Evolutionary conservation across 2,888 invertebrate species (phyloP).

Genomic region (Onchidella celtica): DNA sequence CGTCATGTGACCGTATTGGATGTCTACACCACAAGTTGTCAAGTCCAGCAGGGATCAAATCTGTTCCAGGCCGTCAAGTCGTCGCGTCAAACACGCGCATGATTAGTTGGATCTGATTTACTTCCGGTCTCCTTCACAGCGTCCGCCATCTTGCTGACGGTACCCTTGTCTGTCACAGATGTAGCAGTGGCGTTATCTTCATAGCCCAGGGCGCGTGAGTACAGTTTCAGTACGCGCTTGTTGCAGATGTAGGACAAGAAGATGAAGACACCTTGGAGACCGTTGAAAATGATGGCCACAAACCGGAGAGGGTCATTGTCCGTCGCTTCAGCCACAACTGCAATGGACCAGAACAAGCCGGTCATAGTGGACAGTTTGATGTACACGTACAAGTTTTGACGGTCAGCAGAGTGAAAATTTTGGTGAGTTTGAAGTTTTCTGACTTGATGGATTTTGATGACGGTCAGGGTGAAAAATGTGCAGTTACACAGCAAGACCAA

Average conservation of each 20-base stretch:
- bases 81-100: no score
- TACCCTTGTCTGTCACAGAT: background rate
- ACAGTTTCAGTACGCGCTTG: conserved; percentile 23
- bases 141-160: no score
- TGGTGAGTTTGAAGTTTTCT: conserved; percentile 15
- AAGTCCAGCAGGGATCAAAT: no score
- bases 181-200: background rate
- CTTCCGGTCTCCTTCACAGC: no score
- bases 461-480: conserved; percentile 17
- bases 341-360: conserved; percentile 31
- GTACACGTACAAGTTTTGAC: conserved; percentile 30
- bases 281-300: conserved; percentile 33
- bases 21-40: no score
- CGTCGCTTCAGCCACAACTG: conserved; percentile 16
- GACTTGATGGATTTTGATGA: conserved; percentile 27
- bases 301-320: conserved; percentile 30
- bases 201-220: background rate
- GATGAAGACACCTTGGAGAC: conserved; percentile 37
- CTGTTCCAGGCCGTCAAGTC: no score
- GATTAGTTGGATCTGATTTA: no score
- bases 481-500: background rate
- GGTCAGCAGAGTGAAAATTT: background rate
- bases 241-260: conserved; percentile 43
- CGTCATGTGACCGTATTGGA: no score
- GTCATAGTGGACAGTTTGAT: conserved; percentile 44